A percentile compares a stretch with the other conserved stretches of the same genome.
phyloP scores from a whole-genome alignment of 2,888 invertebrate genomes.

The Monoplex corrugatus region DNA sequence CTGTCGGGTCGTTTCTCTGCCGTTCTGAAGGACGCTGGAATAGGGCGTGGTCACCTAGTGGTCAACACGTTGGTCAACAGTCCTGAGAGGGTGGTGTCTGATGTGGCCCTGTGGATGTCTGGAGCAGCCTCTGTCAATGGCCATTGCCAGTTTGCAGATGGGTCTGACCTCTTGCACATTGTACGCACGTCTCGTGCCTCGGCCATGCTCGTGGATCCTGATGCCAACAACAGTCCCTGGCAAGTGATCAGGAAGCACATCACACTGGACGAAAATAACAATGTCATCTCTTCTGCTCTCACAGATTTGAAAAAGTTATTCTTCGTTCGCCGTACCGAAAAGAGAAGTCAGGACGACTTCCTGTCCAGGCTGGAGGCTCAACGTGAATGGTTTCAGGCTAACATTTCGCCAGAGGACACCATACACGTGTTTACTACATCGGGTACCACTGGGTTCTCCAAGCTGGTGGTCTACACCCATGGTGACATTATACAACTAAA shows the following conservation, averaged over 20 bases:
- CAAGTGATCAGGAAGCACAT: background rate
- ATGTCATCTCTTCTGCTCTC: background rate
- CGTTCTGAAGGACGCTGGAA: background rate
- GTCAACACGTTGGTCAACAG: constrained; percentile 27
- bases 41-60: constrained; percentile 15
- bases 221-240: constrained; percentile 39
- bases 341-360: background rate
- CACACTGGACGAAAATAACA: background rate
- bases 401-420: background rate
- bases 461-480: constrained; percentile 13
- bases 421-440: constrained; percentile 15
- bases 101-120: background rate
- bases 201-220: constrained; percentile 36
- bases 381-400: background rate
- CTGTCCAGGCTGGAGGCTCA: background rate
- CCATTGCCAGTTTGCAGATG: constrained; percentile 37
- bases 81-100: constrained; percentile 33
- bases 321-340: constrained; percentile 8
- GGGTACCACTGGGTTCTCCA: constrained; percentile 34
- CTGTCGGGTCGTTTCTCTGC: constrained; percentile 34
- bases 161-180: constrained; percentile 30
- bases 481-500: too few species aligned
- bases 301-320: background rate
- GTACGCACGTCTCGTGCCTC: constrained; percentile 13
- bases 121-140: constrained; percentile 37